Percentiles rank a stretch among this genome's conserved stretches.
phyloP scores from a whole-genome alignment of 2,113 vertebrate genomes.

The Pipra filicauda region DNA sequence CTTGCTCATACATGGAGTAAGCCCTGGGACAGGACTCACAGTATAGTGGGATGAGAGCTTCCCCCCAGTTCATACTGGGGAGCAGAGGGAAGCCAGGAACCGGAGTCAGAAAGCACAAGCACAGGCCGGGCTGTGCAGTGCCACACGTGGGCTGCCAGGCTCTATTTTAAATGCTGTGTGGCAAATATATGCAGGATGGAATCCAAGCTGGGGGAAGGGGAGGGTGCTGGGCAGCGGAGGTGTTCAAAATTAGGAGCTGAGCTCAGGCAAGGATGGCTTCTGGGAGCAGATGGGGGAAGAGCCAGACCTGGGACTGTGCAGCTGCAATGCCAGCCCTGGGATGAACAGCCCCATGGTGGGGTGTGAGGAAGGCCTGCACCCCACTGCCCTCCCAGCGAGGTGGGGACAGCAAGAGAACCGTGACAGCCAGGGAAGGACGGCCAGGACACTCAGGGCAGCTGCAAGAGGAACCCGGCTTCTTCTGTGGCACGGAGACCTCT shows the following conservation, averaged over 20 bases:
- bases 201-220: conserved; percentile 58
- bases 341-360: accelerated
- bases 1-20: not conserved
- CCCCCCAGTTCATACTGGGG: not conserved
- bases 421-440: accelerated
- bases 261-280: conserved; percentile 39
- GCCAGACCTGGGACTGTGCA: not conserved
- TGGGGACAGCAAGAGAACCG: not conserved
- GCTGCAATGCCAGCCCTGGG: not conserved
- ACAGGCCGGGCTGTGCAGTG: not conserved
- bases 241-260: conserved; percentile 62
- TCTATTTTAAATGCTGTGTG: conserved; percentile 64
- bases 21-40: not conserved
- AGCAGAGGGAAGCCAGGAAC: not conserved
- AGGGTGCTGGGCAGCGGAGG: conserved; percentile 38
- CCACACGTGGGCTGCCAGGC: conserved; percentile 54
- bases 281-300: conserved; percentile 44
- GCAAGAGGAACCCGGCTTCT: not conserved
- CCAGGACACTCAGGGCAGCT: not conserved
- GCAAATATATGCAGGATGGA: conserved; percentile 60
- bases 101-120: not conserved
- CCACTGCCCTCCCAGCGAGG: not conserved
- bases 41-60: not conserved
- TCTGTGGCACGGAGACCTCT: not conserved
- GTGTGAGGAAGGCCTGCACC: not conserved